These are phyloP conservation scores for Trogon melanurus DNA, from an alignment of 2,113 vertebrate genomes.

Conservation along the genomic window DNA sequence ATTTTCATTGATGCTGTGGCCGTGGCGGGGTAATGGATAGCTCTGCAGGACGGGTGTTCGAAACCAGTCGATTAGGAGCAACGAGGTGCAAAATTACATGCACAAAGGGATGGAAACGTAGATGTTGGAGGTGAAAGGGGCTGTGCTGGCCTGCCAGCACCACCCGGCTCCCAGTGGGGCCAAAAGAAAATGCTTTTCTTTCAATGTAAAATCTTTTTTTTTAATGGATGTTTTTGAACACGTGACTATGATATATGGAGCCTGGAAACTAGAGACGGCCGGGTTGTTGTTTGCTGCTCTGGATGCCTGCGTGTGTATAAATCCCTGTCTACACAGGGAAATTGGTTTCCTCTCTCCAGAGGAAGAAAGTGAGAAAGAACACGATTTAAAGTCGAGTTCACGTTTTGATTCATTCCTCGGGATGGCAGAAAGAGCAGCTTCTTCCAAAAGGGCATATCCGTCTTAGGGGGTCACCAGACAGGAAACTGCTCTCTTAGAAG, in stretches of 20 bases:
- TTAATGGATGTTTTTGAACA: background rate
- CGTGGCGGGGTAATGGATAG: constrained; percentile 7
- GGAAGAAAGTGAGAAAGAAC: background rate
- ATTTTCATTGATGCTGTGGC: background rate
- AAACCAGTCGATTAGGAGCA: constrained; percentile 59
- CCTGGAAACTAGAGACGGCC: background rate
- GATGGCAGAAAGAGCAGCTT: background rate
- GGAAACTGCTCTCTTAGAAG: background rate
- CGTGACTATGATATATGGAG: background rate
- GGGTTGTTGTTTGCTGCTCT: background rate
- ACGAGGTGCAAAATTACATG: constrained; percentile 65
- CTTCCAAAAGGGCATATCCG: background rate
- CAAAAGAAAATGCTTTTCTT: background rate
- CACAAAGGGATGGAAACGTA: background rate
- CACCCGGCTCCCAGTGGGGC: background rate
- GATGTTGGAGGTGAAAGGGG: background rate
- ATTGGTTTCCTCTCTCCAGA: background rate
- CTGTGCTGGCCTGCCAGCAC: background rate
- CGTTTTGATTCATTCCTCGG: background rate
- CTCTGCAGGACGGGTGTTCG: background rate
- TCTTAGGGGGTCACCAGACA: background rate
- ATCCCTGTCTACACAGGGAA: background rate
- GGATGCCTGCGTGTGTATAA: background rate
- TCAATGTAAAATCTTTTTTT: background rate
- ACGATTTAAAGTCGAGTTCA: background rate